phyloP scores from a whole-genome alignment of 1,140 invertebrate genomes.

The Amphibalanus amphitrite region DNA sequence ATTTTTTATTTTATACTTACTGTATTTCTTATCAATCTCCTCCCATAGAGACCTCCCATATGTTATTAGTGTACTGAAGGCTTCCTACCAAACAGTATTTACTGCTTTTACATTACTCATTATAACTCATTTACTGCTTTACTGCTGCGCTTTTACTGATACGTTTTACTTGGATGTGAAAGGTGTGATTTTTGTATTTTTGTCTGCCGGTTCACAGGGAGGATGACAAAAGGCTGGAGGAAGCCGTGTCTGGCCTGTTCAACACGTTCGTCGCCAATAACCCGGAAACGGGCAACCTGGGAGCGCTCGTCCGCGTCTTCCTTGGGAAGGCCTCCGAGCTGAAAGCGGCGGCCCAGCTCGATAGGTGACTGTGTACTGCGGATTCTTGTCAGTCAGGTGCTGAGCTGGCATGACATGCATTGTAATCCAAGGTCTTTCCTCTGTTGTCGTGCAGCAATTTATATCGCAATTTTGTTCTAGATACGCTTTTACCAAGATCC shows the following conservation, averaged over 20 bases:
- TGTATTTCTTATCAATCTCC: too few relatives aligned
- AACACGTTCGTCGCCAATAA: conserved; percentile 30
- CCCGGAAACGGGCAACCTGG: conserved; percentile 31
- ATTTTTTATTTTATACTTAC: too few relatives aligned
- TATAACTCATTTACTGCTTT: too few relatives aligned
- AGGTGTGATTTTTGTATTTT: conserved; percentile 37
- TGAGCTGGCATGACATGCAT: too few relatives aligned
- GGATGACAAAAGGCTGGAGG: conserved; percentile 24
- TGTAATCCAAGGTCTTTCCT: not conserved
- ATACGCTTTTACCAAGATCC: conserved; percentile 8
- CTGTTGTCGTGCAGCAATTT: not conserved
- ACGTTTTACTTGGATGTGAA: too few relatives aligned
- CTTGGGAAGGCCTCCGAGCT: conserved; percentile 28
- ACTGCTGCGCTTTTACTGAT: too few relatives aligned
- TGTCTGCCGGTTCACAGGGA: conserved; percentile 48
- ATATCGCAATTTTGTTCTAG: conserved; percentile 6
- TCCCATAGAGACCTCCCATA: too few relatives aligned
- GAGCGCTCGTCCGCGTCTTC: conserved; percentile 31
- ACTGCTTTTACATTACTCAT: too few relatives aligned
- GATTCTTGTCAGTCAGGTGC: conserved; percentile 16
- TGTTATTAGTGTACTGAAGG: too few relatives aligned
- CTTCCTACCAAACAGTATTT: too few relatives aligned
- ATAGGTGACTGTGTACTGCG: conserved; percentile 25
- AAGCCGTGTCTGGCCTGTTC: conserved; percentile 22
- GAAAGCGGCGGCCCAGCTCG: conserved; percentile 30